Conservation (phyloP, 2,888 invertebrate species). For the Caenorhabditis japonica region DNA sequence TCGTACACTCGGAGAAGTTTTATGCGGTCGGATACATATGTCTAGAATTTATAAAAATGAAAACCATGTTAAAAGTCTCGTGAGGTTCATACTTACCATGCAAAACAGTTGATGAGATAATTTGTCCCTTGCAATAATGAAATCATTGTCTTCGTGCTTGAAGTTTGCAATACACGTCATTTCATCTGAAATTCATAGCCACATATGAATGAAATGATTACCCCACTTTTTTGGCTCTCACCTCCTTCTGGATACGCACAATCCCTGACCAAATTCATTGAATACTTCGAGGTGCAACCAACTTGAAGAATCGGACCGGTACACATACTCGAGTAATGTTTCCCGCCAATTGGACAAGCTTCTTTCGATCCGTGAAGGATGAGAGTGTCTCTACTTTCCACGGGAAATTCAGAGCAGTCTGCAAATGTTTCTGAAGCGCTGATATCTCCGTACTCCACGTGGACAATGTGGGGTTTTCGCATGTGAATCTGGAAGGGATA, state of each 20-base stretch:
- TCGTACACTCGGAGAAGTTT: constrained; percentile 53
- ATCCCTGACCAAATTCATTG: constrained; percentile 42
- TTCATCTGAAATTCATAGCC: constrained; percentile 41
- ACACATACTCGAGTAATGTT: constrained; percentile 46
- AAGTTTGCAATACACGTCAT: constrained; percentile 50
- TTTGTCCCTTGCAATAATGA: constrained; percentile 41
- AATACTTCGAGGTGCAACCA: constrained; percentile 46
- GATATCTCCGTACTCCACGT: constrained; percentile 51
- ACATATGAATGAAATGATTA: background rate
- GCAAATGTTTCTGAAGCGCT: constrained; percentile 25
- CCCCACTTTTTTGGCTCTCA: background rate
- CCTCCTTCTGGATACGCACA: constrained; percentile 48
- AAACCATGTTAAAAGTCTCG: background rate
- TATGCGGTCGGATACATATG: constrained; percentile 41
- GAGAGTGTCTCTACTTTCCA: constrained; percentile 52
- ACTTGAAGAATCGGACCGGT: constrained; percentile 31
- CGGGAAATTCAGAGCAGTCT: constrained; percentile 54
- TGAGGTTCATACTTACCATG: constrained; percentile 32
- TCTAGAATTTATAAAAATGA: constrained; percentile 21
- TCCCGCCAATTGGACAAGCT: constrained; percentile 47
- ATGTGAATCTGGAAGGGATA: constrained; percentile 35
- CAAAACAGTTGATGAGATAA: constrained; percentile 50
- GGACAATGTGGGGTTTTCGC: constrained; percentile 35
- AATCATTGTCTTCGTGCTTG: constrained; percentile 46
- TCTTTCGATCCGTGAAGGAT: constrained; percentile 45